Base-by-base conservation (phyloP, 2,888 invertebrate genomes). In the Scotopteryx bipunctaria region DNA sequence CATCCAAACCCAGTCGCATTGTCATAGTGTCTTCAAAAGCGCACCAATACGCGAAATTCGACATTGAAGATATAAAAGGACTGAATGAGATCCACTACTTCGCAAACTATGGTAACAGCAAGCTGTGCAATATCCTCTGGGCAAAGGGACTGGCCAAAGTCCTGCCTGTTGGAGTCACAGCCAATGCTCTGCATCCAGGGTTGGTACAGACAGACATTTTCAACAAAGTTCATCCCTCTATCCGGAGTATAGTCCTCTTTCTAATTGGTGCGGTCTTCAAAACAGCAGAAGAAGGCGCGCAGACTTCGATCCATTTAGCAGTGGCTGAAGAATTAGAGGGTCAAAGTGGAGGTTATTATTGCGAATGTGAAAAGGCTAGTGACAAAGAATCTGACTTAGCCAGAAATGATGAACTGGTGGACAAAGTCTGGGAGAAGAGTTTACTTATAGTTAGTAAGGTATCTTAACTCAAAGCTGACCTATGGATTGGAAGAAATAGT, bases 151-250 rank as follows among this genome's bases (percentile, higher is more conserved):
- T 91, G 8, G 78, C 81, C 0, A 82, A 78, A 27, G 69, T 75
- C 16, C 56, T 91, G 1, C 80, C 85, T 1, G 63, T 65, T 6
- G 93, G 93, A 2, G 93, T 97, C 0, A 95, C 94, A 0, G 95
- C 93, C 0, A 97, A 97, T 72, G 94, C 93, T 59, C 78, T 97
- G 38, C 97, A 97, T 82, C 97, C 97, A 0, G 97, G 97, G 6
- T 84, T 95, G 75, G 94, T 96, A 25, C 93, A 94, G 72, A 95
- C 95, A 0, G 94, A 94, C 15, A 95, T 96, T 41, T 95, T 94
- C 92, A 90, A 93, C 23, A 94, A 91, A 63, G 79, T 92, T 6
- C 92, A 93, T 0, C 37, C 55, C 0, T 3, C 44, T 1, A 0
- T 25, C 0, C 75, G 92, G 1, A 93, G 91, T 11, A 81, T 92